Percentiles rank a stretch among this genome's conserved stretches.
Conservation (phyloP, 35 echinoderm and acorn worm genomes). For the Lytechinus pictus region DNA sequence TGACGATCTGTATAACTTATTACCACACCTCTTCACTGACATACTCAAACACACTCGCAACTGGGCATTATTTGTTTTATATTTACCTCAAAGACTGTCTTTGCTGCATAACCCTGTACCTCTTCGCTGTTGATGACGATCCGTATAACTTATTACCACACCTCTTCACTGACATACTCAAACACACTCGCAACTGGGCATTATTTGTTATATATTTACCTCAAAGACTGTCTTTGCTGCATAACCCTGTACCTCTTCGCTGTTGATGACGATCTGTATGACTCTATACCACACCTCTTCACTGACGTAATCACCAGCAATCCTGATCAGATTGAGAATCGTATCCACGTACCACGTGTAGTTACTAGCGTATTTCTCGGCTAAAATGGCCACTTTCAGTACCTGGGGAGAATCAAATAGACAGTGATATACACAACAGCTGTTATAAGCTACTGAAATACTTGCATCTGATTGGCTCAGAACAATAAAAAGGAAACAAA, state of each 20-base stretch:
- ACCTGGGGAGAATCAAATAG: conserved; percentile 52
- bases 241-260: conserved; percentile 99
- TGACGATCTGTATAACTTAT: too few species aligned
- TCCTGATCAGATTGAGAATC: conserved; percentile 92
- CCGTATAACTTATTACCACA: conserved; percentile 84
- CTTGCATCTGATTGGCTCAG: too few species aligned
- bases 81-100: too few species aligned
- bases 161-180: conserved; percentile 97
- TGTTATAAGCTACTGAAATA: too few species aligned
- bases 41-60: too few species aligned
- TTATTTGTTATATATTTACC: conserved; percentile 45
- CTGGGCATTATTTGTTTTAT: too few species aligned
- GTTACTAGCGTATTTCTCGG: conserved; percentile 90
- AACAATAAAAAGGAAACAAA: too few species aligned
- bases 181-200: too few species aligned
- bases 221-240: conserved; percentile 99
- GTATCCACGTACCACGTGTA: conserved; percentile 99
- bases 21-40: too few species aligned
- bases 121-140: too few species aligned
- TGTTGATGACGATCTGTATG: conserved; percentile 99
- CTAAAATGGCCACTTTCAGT: conserved; percentile 92
- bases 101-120: too few species aligned
- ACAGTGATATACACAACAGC: too few species aligned
- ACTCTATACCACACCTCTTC: conserved; percentile 99
- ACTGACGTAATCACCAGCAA: conserved; percentile 97